Evolutionary conservation across 2,888 invertebrate genomes (phyloP).

Genomic region (Agrochola macilenta): DNA sequence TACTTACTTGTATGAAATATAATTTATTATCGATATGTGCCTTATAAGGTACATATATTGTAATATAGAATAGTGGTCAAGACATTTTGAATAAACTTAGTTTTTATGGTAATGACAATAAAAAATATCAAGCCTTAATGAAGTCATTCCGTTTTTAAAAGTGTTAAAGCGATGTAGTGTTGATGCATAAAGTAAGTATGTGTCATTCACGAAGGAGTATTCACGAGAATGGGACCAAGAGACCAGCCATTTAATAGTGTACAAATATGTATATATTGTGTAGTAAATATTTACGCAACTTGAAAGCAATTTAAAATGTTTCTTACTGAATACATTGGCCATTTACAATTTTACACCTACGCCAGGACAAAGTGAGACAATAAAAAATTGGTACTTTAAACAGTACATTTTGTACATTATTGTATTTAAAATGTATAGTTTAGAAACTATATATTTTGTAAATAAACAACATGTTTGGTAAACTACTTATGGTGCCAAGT

Average conservation of each 20-base stretch:
- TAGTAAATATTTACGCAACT: conserved; percentile 24
- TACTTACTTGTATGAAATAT: neutral
- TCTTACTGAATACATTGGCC: neutral
- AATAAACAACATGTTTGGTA: conserved; percentile 17
- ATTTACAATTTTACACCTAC: conserved; percentile 11
- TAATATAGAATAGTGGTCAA: neutral
- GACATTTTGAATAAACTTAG: neutral
- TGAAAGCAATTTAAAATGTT: conserved; percentile 2
- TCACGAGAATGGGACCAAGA: conserved; percentile 49
- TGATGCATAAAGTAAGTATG: neutral
- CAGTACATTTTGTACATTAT: neutral
- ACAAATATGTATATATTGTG: conserved; percentile 2
- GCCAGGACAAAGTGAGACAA: conserved; percentile 1
- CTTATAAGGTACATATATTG: neutral
- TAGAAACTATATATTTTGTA: neutral
- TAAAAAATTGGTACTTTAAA: conserved; percentile 2
- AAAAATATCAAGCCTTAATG: conserved; percentile 4
- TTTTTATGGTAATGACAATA: conserved; percentile 6
- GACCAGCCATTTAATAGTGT: conserved; percentile 22
- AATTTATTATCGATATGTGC: neutral
- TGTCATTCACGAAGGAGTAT: conserved; percentile 16
- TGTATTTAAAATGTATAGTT: conserved; percentile 7
- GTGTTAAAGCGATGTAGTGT: conserved; percentile 4
- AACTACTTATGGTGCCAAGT: conserved; percentile 20
- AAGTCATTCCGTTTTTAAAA: conserved; percentile 50